Conservation (phyloP, 2,113 vertebrate species). For the Protomyctophum bolini region DNA sequence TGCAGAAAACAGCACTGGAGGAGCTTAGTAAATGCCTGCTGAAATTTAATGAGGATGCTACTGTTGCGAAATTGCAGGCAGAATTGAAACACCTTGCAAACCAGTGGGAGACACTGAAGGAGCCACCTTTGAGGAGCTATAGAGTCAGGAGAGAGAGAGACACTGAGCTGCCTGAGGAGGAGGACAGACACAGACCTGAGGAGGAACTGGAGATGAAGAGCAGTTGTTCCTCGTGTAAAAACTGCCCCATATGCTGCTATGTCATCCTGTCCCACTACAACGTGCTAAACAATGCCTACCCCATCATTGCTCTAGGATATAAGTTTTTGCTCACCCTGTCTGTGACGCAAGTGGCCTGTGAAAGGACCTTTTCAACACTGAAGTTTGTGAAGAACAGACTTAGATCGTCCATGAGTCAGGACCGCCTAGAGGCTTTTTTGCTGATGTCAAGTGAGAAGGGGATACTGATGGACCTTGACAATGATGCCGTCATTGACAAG, state of each 20-base stretch:
- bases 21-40: neutral
- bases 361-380: slow-evolving; percentile 17
- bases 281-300: slow-evolving; percentile 13
- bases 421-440: slow-evolving; percentile 16
- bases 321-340: slow-evolving; percentile 27
- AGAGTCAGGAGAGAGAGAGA: too few relatives aligned
- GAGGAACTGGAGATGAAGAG: slow-evolving; percentile 11
- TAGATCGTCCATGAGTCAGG: slow-evolving; percentile 7
- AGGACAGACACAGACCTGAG: neutral
- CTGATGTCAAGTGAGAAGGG: slow-evolving; percentile 18
- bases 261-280: slow-evolving; percentile 18
- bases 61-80: too few relatives aligned
- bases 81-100: too few relatives aligned
- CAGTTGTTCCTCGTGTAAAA: slow-evolving; percentile 30
- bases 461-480: slow-evolving; percentile 19
- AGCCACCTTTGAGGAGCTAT: too few relatives aligned
- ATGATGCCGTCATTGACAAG: slow-evolving; percentile 9
- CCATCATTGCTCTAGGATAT: slow-evolving; percentile 23
- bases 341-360: slow-evolving; percentile 26
- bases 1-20: neutral
- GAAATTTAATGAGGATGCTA: neutral
- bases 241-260: slow-evolving; percentile 26
- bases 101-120: too few relatives aligned
- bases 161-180: too few relatives aligned
- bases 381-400: slow-evolving; percentile 10